A percentile compares a stretch with the other conserved stretches of the same genome.
These are phyloP conservation scores for Aradophagus sp. DNA, from an alignment of 1,140 invertebrate species.

Conservation along the genomic window DNA sequence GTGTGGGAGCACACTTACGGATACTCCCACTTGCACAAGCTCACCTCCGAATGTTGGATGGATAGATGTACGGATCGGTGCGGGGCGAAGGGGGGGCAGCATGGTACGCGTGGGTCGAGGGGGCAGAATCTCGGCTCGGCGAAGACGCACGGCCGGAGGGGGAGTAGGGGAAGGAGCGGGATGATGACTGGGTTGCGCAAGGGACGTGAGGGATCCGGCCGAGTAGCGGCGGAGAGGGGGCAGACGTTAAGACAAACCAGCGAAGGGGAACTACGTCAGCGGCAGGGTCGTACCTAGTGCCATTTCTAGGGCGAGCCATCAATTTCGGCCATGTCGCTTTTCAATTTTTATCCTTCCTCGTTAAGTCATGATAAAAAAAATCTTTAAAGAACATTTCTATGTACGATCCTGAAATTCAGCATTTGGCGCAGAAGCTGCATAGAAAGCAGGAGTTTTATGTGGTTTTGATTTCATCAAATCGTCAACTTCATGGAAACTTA, in stretches of 20 bases:
- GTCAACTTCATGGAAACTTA: too few species aligned
- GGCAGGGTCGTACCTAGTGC: slow-evolving; percentile 61
- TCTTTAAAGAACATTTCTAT: too few species aligned
- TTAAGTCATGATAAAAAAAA: too few species aligned
- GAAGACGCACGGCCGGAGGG: slow-evolving; percentile 47
- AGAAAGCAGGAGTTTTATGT: too few species aligned
- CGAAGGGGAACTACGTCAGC: slow-evolving; percentile 61
- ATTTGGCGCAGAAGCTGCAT: too few species aligned
- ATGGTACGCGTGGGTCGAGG: slow-evolving; percentile 1
- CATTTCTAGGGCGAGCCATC: slow-evolving; percentile 21
- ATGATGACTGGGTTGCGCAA: slow-evolving; percentile 27
- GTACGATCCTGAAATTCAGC: too few species aligned
- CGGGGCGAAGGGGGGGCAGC: background rate
- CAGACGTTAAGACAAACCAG: slow-evolving; percentile 36
- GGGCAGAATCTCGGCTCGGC: slow-evolving; percentile 24
- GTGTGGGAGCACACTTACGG: too few species aligned
- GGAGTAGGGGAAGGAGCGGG: slow-evolving; percentile 11
- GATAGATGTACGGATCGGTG: slow-evolving; percentile 69
- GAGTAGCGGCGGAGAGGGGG: slow-evolving; percentile 18
- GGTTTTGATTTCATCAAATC: too few species aligned
- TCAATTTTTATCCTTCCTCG: slow-evolving; percentile 8
- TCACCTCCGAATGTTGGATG: slow-evolving; percentile 62
- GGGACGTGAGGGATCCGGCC: slow-evolving; percentile 24
- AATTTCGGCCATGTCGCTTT: slow-evolving; percentile 26
- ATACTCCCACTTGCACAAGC: slow-evolving; percentile 59